Conservation (phyloP, 2,113 vertebrate species). For the Nanorana parkeri region DNA sequence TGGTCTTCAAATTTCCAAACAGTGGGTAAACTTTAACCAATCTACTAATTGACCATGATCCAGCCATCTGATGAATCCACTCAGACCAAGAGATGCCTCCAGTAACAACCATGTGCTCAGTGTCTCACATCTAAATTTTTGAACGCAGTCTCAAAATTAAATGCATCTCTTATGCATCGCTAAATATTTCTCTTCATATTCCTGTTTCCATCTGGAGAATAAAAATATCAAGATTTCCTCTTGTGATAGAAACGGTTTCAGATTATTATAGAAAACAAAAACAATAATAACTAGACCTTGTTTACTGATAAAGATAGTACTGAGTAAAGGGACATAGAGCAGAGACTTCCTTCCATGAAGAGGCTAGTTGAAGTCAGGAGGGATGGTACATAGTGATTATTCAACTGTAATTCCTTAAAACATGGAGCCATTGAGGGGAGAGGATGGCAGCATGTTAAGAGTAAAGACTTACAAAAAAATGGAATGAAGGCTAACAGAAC, state of each 20-base stretch:
- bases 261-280: conserved; percentile 3
- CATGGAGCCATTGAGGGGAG: conserved; percentile 53
- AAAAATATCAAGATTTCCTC: conserved; percentile 10
- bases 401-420: conserved; percentile 45
- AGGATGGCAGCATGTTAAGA: conserved; percentile 27
- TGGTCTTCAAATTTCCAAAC: conserved; percentile 8
- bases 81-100: conserved; percentile 7
- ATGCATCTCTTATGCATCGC: conserved; percentile 11
- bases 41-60: conserved; percentile 39
- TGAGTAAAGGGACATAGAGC: conserved; percentile 9
- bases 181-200: conserved; percentile 17
- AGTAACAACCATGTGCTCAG: conserved; percentile 6
- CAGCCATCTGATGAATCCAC: conserved; percentile 3
- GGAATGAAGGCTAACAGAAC: conserved; percentile 47
- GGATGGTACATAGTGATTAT: conserved; percentile 22
- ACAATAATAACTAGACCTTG: neutral
- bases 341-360: conserved; percentile 28
- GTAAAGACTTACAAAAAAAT: conserved; percentile 27
- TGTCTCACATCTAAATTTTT: conserved; percentile 10
- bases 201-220: conserved; percentile 17
- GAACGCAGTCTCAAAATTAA: conserved; percentile 17
- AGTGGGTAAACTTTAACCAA: conserved; percentile 38
- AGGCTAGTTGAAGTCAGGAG: conserved; percentile 17
- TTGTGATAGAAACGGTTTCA: conserved; percentile 19
- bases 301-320: conserved; percentile 7